phyloP scores from a whole-genome alignment of 2,888 invertebrate genomes.

The Camponotus fellah region DNA sequence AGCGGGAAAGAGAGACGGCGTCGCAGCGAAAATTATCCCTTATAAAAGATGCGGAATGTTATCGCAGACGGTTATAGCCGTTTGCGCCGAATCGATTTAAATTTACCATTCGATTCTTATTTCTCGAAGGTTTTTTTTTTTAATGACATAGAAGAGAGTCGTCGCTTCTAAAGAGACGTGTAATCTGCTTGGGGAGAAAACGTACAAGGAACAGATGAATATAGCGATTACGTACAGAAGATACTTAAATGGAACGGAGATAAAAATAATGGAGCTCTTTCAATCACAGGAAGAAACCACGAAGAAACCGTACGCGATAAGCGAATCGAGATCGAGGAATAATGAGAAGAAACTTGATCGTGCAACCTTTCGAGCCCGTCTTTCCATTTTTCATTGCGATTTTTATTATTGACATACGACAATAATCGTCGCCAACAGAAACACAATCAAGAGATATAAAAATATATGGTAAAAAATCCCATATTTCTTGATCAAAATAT shows the following conservation, averaged over 20 bases:
- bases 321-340: slow-evolving; percentile 61
- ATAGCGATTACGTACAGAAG: slow-evolving; percentile 65
- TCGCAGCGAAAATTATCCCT: slow-evolving; percentile 19
- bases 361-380: not conserved
- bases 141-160: not conserved
- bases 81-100: slow-evolving; percentile 54
- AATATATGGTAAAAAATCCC: not conserved
- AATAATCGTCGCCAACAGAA: not conserved
- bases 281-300: slow-evolving; percentile 58
- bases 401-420: slow-evolving; percentile 41
- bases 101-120: slow-evolving; percentile 31
- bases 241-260: slow-evolving; percentile 71
- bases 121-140: not conserved
- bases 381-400: slow-evolving; percentile 14
- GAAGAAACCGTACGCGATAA: slow-evolving; percentile 61
- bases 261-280: slow-evolving; percentile 75
- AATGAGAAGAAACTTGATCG: slow-evolving; percentile 60
- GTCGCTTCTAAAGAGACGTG: not conserved
- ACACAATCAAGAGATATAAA: slow-evolving; percentile 11
- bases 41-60: not conserved
- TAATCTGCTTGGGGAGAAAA: not conserved
- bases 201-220: slow-evolving; percentile 50
- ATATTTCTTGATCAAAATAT: not conserved
- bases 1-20: slow-evolving; percentile 17
- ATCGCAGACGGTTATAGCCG: not conserved